Percentiles rank a stretch among this genome's conserved stretches.
phyloP scores from a whole-genome alignment of 2,888 invertebrate genomes.

The Torymus tubicola region DNA sequence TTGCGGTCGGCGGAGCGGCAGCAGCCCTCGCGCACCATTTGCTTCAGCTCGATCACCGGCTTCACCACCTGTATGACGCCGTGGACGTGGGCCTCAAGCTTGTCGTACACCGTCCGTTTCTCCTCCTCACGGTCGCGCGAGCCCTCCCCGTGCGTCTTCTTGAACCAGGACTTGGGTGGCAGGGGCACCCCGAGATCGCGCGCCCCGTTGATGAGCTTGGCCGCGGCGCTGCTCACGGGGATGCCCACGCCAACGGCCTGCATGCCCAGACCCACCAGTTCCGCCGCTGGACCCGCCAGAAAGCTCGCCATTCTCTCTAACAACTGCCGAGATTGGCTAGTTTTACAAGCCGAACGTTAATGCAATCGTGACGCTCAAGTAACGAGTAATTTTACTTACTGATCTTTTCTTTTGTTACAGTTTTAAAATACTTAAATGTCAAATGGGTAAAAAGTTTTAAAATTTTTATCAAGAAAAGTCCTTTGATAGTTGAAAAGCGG shows the following conservation, averaged over 20 bases:
- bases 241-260: conserved; percentile 57
- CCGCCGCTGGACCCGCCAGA: conserved; percentile 58
- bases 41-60: conserved; percentile 59
- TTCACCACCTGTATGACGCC: conserved; percentile 59
- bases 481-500: no score
- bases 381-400: no score
- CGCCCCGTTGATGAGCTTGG: conserved; percentile 25
- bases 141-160: neutral
- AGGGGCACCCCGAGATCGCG: conserved; percentile 32
- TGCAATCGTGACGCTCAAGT: no score
- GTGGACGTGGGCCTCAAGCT: conserved; percentile 58
- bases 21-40: conserved; percentile 32
- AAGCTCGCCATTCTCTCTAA: conserved; percentile 40
- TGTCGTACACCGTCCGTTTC: conserved; percentile 56
- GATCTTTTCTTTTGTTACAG: no score
- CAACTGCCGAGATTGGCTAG: no score
- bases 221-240: conserved; percentile 47
- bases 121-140: no score
- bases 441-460: no score
- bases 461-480: no score
- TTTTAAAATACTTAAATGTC: no score
- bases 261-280: conserved; percentile 60
- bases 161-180: conserved; percentile 49
- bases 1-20: conserved; percentile 57
- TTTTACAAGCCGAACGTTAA: no score